These are phyloP conservation scores for Thamnophis elegans DNA, from an alignment of 2,797 vertebrate species.

Conservation along the genomic window DNA sequence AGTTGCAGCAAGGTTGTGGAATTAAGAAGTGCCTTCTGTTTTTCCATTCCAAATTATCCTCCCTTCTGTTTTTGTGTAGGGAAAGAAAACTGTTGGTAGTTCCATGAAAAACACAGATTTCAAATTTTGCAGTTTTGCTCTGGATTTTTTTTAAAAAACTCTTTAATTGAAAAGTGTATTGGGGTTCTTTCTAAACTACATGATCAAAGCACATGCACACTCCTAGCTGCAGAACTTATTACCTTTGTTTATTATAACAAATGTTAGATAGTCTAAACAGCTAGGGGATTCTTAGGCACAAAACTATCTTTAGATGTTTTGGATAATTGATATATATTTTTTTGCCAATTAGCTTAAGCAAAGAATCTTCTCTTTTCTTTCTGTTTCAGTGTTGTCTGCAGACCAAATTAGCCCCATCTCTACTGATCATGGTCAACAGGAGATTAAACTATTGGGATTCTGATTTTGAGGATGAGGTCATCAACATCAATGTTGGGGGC, in stretches of 20 bases:
- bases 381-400: conserved; percentile 1
- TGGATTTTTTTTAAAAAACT: background rate
- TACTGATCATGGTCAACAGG: conserved; percentile 84
- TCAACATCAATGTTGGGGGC: conserved; percentile 93
- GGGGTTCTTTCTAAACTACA: background rate
- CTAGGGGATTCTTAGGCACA: background rate
- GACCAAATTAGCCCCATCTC: conserved; percentile 48
- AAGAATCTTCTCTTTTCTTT: background rate
- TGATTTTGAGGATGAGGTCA: conserved; percentile 73
- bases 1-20: background rate
- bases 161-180: background rate
- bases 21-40: background rate
- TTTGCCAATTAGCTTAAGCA: background rate
- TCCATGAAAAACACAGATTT: background rate
- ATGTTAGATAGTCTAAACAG: background rate
- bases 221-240: background rate
- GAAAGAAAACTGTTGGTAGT: background rate
- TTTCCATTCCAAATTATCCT: background rate
- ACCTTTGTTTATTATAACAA: background rate
- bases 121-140: background rate
- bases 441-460: conserved; percentile 72
- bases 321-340: background rate
- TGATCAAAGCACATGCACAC: background rate
- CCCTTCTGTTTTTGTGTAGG: background rate
- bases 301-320: background rate